Evolutionary conservation across 2,888 invertebrate species (phyloP).

Genomic region (Deilephila porcellus): DNA sequence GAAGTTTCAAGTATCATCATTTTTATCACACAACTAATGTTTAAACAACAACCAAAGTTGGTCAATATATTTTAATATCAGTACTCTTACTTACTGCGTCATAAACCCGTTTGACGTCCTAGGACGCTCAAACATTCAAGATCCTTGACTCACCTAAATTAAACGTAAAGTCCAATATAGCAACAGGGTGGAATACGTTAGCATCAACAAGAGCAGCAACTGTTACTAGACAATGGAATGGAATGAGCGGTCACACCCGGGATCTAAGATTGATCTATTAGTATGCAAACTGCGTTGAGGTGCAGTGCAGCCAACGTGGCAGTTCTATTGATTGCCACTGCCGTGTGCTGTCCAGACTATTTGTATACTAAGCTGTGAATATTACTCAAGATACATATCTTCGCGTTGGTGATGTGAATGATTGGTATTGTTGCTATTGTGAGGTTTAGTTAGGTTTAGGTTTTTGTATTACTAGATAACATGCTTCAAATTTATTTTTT

Average conservation of each 20-base stretch:
- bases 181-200: constrained; percentile 11
- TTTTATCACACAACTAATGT: too few species aligned
- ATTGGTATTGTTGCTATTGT: too few species aligned
- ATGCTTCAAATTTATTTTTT: too few species aligned
- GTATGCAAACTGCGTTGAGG: constrained; percentile 65
- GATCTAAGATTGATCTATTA: constrained; percentile 64
- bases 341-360: neutral
- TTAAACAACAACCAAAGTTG: too few species aligned
- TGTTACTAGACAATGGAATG: constrained; percentile 56
- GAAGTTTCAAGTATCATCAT: too few species aligned
- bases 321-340: constrained; percentile 21
- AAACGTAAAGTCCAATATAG: constrained; percentile 2
- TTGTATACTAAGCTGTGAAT: constrained; percentile 13
- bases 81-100: too few species aligned
- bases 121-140: neutral
- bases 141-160: neutral
- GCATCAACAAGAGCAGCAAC: neutral
- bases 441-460: too few species aligned
- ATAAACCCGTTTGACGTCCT: too few species aligned
- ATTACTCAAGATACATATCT: constrained; percentile 11
- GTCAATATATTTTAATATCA: too few species aligned
- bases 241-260: constrained; percentile 56
- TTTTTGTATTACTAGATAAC: too few species aligned
- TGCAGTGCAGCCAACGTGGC: constrained; percentile 29
- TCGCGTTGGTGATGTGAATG: too few species aligned